Conservation (phyloP, 2,888 invertebrate genomes). For the Nebria salina region DNA sequence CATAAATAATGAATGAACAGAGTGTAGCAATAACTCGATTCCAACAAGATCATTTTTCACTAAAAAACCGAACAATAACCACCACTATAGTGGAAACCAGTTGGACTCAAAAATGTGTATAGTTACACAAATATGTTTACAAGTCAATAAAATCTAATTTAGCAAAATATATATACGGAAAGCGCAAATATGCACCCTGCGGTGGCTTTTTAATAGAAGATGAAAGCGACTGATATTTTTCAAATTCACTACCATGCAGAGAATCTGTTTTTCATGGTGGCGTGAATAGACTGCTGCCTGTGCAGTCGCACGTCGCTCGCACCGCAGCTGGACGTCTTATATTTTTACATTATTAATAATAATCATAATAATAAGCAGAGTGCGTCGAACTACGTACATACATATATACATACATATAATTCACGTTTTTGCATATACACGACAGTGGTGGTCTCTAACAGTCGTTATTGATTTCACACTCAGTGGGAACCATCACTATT, state of each 20-base stretch:
- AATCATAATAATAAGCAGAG: background rate
- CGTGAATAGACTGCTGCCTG: background rate
- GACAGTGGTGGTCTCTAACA: constrained; percentile 1
- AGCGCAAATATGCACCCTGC: background rate
- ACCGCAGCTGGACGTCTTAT: background rate
- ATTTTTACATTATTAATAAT: constrained; percentile 1
- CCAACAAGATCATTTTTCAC: no score
- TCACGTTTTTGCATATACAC: background rate
- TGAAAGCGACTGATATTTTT: background rate
- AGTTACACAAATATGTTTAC: background rate
- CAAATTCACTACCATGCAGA: background rate
- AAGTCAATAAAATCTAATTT: background rate
- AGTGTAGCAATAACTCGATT: no score
- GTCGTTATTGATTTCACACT: constrained; percentile 21
- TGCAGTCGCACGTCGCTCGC: background rate
- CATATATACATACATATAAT: no score
- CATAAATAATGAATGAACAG: no score
- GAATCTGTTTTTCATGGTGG: background rate
- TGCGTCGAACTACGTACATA: background rate
- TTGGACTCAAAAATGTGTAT: no score
- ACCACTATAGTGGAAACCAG: no score
- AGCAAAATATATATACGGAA: background rate
- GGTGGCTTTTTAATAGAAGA: background rate
- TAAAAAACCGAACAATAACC: no score
- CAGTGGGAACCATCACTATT: background rate